A percentile compares a stretch with the other conserved stretches of the same genome.
These are phyloP conservation scores for Zalophus californianus DNA, from an alignment of 2,797 vertebrate genomes.

Conservation along the genomic window DNA sequence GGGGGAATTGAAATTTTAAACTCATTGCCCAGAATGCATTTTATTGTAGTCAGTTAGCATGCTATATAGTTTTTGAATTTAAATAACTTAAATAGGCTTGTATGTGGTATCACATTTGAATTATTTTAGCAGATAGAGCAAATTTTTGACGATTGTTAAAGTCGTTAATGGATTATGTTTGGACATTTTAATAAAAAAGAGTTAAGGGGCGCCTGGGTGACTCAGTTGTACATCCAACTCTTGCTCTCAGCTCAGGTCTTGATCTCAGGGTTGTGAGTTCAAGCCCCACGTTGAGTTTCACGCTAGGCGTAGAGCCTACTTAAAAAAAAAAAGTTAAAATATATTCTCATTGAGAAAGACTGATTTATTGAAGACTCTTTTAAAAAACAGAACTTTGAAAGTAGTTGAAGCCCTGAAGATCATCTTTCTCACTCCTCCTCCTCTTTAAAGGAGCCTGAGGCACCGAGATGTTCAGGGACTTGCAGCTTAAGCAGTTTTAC, in stretches of 20 bases:
- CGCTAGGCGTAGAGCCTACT: not conserved
- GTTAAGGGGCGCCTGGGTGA: not conserved
- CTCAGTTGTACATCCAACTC: not conserved
- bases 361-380: constrained; percentile 14
- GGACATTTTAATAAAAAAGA: constrained; percentile 40
- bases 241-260: not conserved
- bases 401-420: not conserved
- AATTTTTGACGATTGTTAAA: constrained; percentile 32
- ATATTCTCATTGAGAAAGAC: not conserved
- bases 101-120: not conserved
- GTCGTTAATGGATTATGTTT: constrained; percentile 14
- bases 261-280: not conserved
- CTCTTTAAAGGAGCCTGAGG: constrained; percentile 15
- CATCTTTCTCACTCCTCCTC: not conserved
- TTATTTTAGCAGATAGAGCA: constrained; percentile 24
- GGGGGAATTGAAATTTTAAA: not conserved
- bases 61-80: not conserved
- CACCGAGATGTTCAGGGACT: not conserved
- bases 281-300: not conserved
- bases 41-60: not conserved
- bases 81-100: not conserved
- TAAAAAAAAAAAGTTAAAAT: constrained; percentile 10
- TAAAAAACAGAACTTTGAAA: not conserved
- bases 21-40: not conserved
- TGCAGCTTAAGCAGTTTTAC: not conserved